Evolutionary conservation across 1,140 invertebrate genomes (phyloP).

Genomic region (Andrena cerasifolii): DNA sequence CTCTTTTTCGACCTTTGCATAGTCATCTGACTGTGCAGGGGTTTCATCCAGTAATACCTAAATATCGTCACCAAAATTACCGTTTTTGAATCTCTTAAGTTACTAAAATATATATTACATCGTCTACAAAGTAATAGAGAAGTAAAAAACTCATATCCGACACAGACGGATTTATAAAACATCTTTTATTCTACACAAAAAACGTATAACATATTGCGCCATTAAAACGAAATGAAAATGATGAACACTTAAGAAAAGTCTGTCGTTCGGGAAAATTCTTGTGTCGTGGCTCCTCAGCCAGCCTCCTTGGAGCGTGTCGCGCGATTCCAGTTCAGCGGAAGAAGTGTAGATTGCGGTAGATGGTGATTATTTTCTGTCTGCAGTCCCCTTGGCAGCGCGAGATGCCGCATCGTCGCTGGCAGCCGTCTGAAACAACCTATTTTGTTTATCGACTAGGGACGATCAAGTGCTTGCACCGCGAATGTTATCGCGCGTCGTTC

Average conservation of each 20-base stretch:
- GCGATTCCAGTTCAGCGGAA: neutral
- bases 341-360: slow-evolving; percentile 40
- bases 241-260: no score
- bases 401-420: neutral
- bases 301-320: neutral
- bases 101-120: no score
- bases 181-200: slow-evolving; percentile 12
- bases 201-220: neutral
- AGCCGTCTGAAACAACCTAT: slow-evolving; percentile 41
- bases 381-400: slow-evolving; percentile 23
- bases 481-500: neutral
- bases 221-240: no score
- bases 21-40: no score
- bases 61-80: no score
- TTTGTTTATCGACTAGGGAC: slow-evolving; percentile 38
- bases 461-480: neutral
- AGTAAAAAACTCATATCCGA: no score
- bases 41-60: no score
- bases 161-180: no score
- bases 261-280: neutral
- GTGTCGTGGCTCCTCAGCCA: neutral
- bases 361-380: slow-evolving; percentile 26
- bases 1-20: no score
- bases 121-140: no score
- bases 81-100: no score